Evolutionary conservation across 2,797 vertebrate species (phyloP).

Genomic region (Euthynnus affinis): DNA sequence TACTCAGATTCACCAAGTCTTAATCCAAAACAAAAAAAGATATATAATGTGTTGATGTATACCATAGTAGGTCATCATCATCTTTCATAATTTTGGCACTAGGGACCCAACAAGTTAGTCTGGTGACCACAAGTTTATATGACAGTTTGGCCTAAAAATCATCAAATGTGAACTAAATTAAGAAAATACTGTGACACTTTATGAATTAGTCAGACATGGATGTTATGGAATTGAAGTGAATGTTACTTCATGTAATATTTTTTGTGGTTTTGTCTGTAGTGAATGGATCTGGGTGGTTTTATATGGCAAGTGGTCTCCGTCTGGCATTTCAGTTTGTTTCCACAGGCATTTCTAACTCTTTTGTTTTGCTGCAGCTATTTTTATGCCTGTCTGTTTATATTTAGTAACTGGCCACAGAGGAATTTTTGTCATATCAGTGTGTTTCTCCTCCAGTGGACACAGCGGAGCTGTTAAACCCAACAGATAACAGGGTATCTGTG

Average conservation of each 20-base stretch:
- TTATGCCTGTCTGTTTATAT: constrained; percentile 73
- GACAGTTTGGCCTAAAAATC: not conserved
- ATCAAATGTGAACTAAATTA: not conserved
- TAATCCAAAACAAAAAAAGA: no score
- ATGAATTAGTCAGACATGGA: not conserved
- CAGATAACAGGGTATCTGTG: constrained; percentile 38
- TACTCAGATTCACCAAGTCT: no score
- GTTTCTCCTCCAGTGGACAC: constrained; percentile 62
- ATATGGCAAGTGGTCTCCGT: constrained; percentile 7
- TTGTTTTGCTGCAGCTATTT: constrained; percentile 72
- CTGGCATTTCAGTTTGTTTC: constrained; percentile 51
- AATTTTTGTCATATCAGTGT: constrained; percentile 62
- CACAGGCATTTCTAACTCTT: constrained; percentile 48
- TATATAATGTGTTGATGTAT: not conserved
- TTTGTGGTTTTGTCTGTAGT: constrained; percentile 1
- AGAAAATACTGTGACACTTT: not conserved
- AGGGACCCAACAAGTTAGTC: not conserved
- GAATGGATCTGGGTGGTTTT: not conserved
- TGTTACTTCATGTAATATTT: not conserved
- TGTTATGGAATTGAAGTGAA: not conserved
- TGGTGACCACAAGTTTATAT: not conserved
- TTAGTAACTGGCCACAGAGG: constrained; percentile 70
- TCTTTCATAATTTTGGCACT: not conserved
- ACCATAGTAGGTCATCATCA: not conserved
- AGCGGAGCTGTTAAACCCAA: constrained; percentile 23